Evolutionary conservation across 2,797 vertebrate species (phyloP).

Genomic region (Miichthys miiuy): DNA sequence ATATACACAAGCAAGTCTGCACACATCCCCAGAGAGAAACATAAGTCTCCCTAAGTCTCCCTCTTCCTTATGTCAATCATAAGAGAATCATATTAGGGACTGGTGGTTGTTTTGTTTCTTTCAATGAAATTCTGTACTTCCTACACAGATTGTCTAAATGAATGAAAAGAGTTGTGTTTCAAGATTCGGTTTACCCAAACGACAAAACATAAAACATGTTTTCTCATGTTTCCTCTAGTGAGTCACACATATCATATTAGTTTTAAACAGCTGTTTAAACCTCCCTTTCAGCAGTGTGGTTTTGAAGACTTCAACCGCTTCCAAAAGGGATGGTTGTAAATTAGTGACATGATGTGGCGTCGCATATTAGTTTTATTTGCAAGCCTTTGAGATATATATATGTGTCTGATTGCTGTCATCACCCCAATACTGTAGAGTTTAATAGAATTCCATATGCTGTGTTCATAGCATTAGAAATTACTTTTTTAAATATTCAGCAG

Average conservation of each 20-base stretch:
- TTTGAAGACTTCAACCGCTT: slow-evolving; percentile 33
- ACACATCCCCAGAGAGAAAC: not conserved
- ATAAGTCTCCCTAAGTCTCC: not conserved
- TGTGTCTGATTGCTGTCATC: slow-evolving; percentile 10
- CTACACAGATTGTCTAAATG: not conserved
- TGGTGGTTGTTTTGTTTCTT: not conserved
- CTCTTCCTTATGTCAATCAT: not conserved
- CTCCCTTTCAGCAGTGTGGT: slow-evolving; percentile 42
- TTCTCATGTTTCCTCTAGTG: not conserved
- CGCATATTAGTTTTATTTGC: slow-evolving; percentile 6
- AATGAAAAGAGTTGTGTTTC: not conserved
- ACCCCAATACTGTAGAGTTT: not conserved
- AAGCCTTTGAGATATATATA: slow-evolving; percentile 4
- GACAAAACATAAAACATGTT: not conserved
- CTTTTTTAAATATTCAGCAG: slow-evolving; percentile 10
- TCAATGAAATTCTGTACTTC: not conserved
- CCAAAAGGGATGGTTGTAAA: slow-evolving; percentile 35
- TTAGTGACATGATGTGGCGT: slow-evolving; percentile 30
- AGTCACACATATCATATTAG: slow-evolving; percentile 11
- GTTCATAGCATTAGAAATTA: slow-evolving; percentile 6
- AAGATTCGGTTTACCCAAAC: not conserved
- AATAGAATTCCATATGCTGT: slow-evolving; percentile 28
- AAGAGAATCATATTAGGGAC: not conserved
- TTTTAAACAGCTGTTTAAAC: slow-evolving; percentile 29
- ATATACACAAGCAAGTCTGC: not conserved